Evolutionary conservation across 2,797 vertebrate species (phyloP).

Genomic region (Myotis myotis): DNA sequence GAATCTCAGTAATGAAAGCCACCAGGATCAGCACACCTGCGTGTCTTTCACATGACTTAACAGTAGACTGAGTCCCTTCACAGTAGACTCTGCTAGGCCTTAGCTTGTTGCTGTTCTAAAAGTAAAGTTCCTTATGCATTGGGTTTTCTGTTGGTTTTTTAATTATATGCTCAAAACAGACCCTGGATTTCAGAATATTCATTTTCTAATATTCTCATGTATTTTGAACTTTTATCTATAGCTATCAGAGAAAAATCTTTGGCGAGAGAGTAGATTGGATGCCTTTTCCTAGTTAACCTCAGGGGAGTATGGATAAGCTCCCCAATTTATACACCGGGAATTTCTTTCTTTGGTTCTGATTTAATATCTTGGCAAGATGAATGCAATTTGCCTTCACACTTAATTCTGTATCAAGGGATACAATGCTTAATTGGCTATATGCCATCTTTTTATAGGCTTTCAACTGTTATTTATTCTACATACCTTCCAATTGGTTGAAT

Average conservation of each 20-base stretch:
- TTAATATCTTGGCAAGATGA: slow-evolving; percentile 37
- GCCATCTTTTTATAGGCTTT: not conserved
- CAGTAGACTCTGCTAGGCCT: not conserved
- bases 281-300: not conserved
- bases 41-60: not conserved
- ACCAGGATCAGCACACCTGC: not conserved
- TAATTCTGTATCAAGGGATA: not conserved
- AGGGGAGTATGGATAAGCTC: not conserved
- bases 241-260: not conserved
- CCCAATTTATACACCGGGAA: not conserved
- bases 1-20: not conserved
- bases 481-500: not conserved
- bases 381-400: not conserved
- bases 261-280: not conserved
- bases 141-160: not conserved
- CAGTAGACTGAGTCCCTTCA: not conserved
- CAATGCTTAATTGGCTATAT: not conserved
- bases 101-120: not conserved
- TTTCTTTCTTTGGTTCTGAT: slow-evolving; percentile 38
- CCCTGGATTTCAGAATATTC: not conserved
- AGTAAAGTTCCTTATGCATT: not conserved
- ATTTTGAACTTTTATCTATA: slow-evolving; percentile 16
- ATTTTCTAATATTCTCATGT: not conserved
- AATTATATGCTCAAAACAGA: not conserved
- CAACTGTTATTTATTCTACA: not conserved